phyloP scores from a whole-genome alignment of 2,888 invertebrate species.

The Metacarcinus magister region DNA sequence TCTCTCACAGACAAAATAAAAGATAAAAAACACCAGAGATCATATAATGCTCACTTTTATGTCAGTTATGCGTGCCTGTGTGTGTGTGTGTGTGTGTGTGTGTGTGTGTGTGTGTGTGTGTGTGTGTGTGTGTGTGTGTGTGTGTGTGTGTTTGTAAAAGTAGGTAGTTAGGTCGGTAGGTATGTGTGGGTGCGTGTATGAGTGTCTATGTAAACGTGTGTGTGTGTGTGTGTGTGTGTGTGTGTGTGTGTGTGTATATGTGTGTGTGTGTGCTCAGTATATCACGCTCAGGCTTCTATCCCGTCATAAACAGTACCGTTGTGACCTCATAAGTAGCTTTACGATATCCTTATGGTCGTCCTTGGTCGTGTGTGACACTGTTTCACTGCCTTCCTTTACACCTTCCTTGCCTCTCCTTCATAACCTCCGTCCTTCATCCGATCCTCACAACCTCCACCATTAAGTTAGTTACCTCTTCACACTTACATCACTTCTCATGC shows the following conservation, averaged over 20 bases:
- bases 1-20: not conserved
- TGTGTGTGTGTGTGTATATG: not conserved
- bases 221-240: not conserved
- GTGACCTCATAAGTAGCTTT: not conserved
- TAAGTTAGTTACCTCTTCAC: not conserved
- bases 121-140: conserved; percentile 59
- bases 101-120: conserved; percentile 10
- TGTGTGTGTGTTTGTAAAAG: not conserved
- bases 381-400: not conserved
- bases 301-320: conserved; percentile 13
- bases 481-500: not conserved
- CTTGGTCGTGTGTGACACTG: not conserved
- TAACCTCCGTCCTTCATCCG: not conserved
- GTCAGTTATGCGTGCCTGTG: conserved; percentile 46
- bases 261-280: not conserved
- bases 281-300: not conserved
- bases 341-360: not conserved
- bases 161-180: not conserved
- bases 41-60: not conserved
- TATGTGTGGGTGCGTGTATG: not conserved
- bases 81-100: conserved; percentile 3
- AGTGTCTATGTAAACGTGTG: not conserved
- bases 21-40: not conserved
- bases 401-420: not conserved
- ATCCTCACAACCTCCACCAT: too few species aligned